Conservation (phyloP, 2,113 vertebrate genomes). For the Brachionichthys hirsutus region DNA sequence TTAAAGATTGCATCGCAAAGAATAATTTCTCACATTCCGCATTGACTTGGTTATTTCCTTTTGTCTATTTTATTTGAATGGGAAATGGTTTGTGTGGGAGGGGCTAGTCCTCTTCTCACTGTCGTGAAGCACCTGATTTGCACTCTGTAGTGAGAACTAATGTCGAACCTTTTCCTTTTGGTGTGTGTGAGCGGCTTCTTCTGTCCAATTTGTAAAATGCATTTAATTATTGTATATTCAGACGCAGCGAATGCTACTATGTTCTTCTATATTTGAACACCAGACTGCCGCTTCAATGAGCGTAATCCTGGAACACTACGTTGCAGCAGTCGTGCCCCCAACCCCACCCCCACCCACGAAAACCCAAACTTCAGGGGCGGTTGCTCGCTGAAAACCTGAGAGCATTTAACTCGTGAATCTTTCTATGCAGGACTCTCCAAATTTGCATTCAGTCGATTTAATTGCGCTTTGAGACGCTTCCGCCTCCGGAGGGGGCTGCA, state of each 20-base stretch:
- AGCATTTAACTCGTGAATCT: too few species aligned
- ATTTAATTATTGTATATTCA: constrained; percentile 93
- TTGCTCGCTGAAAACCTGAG: constrained; percentile 67
- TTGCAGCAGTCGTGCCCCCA: constrained; percentile 63
- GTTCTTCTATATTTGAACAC: constrained; percentile 82
- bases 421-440: constrained; percentile 86
- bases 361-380: constrained; percentile 59
- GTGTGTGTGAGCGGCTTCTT: constrained; percentile 92
- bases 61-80: constrained; percentile 80
- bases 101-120: constrained; percentile 80
- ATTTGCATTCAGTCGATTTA: constrained; percentile 82
- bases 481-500: constrained; percentile 84
- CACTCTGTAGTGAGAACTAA: constrained; percentile 96
- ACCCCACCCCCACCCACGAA: not conserved
- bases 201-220: constrained; percentile 87
- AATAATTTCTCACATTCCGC: constrained; percentile 94
- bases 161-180: constrained; percentile 88
- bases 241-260: constrained; percentile 78
- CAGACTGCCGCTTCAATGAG: constrained; percentile 81
- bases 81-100: constrained; percentile 74
- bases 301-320: constrained; percentile 89
- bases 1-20: constrained; percentile 82
- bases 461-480: constrained; percentile 91
- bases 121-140: constrained; percentile 96
- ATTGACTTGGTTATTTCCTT: constrained; percentile 82